These are phyloP conservation scores for Myoxocephalus aenaeus DNA, from an alignment of 2,797 vertebrate genomes.

Conservation along the genomic window DNA sequence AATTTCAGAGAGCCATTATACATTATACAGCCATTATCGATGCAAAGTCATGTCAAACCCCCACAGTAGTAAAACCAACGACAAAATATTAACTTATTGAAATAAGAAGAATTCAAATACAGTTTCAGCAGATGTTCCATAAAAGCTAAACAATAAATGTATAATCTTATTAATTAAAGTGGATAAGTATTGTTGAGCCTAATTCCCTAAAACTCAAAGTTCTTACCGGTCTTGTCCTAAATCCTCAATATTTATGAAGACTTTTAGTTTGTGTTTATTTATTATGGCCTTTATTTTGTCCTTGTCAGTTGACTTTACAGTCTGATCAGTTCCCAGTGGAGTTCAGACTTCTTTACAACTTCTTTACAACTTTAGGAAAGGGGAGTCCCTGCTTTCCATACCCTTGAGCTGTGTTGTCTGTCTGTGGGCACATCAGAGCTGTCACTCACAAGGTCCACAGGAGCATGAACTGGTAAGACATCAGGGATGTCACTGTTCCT, in stretches of 20 bases:
- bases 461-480: constrained; percentile 64
- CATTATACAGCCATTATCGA: no score
- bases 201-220: neutral
- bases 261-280: constrained; percentile 16
- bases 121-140: neutral
- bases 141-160: neutral
- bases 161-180: neutral
- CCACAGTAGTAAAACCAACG: neutral
- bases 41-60: constrained; percentile 1
- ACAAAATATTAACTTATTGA: neutral
- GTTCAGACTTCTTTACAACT: constrained; percentile 32
- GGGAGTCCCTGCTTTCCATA: constrained; percentile 53
- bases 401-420: constrained; percentile 58
- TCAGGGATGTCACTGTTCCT: constrained; percentile 48
- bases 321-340: constrained; percentile 44
- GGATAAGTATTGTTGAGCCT: neutral
- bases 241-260: constrained; percentile 12
- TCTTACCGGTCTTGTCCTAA: neutral
- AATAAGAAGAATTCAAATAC: neutral
- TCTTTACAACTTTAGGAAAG: constrained; percentile 41
- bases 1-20: no score
- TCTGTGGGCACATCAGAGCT: constrained; percentile 63
- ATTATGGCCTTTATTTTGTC: constrained; percentile 8
- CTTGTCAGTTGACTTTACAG: constrained; percentile 32
- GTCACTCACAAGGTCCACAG: constrained; percentile 54